phyloP scores from a whole-genome alignment of 1,140 invertebrate species.

The Thalassaphorura encarpata region DNA sequence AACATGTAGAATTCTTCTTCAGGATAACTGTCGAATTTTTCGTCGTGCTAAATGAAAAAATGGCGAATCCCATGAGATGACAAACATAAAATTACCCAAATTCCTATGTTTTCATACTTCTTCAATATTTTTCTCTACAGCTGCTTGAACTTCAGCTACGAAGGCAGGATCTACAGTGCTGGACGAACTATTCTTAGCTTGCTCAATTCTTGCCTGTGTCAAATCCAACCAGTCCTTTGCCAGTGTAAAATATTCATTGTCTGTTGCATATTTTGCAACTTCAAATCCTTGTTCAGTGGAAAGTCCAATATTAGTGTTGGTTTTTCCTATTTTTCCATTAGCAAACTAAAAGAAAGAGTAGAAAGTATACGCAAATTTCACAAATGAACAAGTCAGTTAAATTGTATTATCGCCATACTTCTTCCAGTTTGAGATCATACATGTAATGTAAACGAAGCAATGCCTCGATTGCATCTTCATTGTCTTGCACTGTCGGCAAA shows the following conservation, averaged over 20 bases:
- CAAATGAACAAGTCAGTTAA: no score
- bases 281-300: slow-evolving; percentile 20
- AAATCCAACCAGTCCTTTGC: slow-evolving; percentile 27
- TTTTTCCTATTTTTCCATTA: slow-evolving; percentile 15
- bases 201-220: slow-evolving; percentile 14
- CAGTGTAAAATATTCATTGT: slow-evolving; percentile 22
- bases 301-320: slow-evolving; percentile 19
- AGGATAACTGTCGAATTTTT: no score
- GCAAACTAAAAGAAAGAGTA: no score
- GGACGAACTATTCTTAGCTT: slow-evolving; percentile 4
- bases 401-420: no score
- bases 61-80: no score
- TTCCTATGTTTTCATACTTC: no score
- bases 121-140: no score
- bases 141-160: no score
- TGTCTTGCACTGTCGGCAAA: slow-evolving; percentile 23
- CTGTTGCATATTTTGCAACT: slow-evolving; percentile 22
- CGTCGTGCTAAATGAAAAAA: no score
- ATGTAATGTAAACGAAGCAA: slow-evolving; percentile 28
- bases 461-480: slow-evolving; percentile 24
- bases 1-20: no score
- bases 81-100: no score
- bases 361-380: no score
- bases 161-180: slow-evolving; percentile 15
- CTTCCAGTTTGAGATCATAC: slow-evolving; percentile 23